Evolutionary conservation across 2,888 invertebrate species (phyloP), one percentile per base, ranked within the genome.

Genomic region (Cheilosia pagana): DNA sequence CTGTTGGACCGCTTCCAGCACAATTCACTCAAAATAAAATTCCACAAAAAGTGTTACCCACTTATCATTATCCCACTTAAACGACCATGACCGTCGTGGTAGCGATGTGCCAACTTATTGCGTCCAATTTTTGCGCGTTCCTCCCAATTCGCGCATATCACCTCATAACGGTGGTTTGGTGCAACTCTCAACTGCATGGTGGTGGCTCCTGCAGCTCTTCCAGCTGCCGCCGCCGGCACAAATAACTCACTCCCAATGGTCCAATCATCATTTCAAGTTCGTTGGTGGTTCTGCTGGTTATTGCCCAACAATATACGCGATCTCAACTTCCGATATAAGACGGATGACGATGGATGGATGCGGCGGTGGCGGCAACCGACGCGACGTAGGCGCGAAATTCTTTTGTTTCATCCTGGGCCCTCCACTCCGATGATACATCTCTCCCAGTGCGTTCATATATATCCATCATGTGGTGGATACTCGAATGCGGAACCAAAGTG

Each of bases 241-340:
- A 81, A 85, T 85, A 81, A 85, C 85, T 85, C 76, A 85, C 85
- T 85, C 85, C 85, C 85, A 85, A 85, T 81, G 75, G 85, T 85
- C 85, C 85, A 85, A 85, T 85, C 85, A 85, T 85, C 76, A 85
- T 85, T 81, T 85, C 81, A 67, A 71, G 70, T 81, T 81, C 75
- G 81, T 85, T 85, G 85, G 81, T 76, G 75, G 76, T 71, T 70
- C 65, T 35, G 35, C 35, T 35, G 10, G 35, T 35, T 35, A 35
- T 35, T 35, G 35, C 12, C 35, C 35, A 35, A 35, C 35, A 12
- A 35, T 35, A 35, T 35, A 50, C 14, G 67, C 76, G 85, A 85
- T 85, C 76, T 81, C 55, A 81, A 85, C 85, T 85, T 85, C 85
- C 85, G 85, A 85, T 85, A 81, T 62, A 76, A 16, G 7, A 28